phyloP scores from a whole-genome alignment of 2,888 invertebrate genomes.

The Peribatodes rhomboidaria region DNA sequence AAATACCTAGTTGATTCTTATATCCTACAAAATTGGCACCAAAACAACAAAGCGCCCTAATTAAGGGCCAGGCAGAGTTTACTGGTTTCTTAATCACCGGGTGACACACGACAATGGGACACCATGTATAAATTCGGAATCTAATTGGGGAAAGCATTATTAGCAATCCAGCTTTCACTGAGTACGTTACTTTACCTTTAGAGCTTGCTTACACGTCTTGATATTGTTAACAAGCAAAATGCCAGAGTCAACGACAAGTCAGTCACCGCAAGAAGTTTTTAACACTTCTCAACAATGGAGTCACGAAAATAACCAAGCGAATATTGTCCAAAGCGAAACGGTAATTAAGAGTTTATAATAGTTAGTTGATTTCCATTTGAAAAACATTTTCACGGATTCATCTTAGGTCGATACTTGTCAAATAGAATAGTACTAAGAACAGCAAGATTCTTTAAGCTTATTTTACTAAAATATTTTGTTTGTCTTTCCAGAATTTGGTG shows the following conservation, averaged over 20 bases:
- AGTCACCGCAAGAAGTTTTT: conserved; percentile 38
- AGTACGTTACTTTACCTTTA: conserved; percentile 46
- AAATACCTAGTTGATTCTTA: neutral
- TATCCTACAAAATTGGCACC: conserved; percentile 34
- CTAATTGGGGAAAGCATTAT: conserved; percentile 54
- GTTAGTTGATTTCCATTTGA: neutral
- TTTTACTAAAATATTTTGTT: conserved; percentile 10
- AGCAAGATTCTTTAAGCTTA: neutral
- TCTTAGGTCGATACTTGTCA: neutral
- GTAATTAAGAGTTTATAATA: conserved; percentile 48
- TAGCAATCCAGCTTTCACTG: conserved; percentile 56
- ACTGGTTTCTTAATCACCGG: conserved; percentile 57
- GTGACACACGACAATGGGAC: conserved; percentile 47
- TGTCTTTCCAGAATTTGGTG: conserved; percentile 51
- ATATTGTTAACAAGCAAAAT: conserved; percentile 36
- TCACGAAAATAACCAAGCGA: conserved; percentile 40
- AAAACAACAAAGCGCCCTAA: conserved; percentile 48
- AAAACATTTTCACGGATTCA: neutral
- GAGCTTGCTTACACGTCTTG: neutral
- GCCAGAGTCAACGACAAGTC: conserved; percentile 45
- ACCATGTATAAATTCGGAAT: conserved; percentile 63
- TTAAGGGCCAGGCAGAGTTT: conserved; percentile 48
- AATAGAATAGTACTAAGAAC: neutral
- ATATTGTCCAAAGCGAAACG: conserved; percentile 47
- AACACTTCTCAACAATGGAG: conserved; percentile 52